Evolutionary conservation across 2,113 vertebrate genomes (phyloP).

Genomic region (Plecotus auritus): DNA sequence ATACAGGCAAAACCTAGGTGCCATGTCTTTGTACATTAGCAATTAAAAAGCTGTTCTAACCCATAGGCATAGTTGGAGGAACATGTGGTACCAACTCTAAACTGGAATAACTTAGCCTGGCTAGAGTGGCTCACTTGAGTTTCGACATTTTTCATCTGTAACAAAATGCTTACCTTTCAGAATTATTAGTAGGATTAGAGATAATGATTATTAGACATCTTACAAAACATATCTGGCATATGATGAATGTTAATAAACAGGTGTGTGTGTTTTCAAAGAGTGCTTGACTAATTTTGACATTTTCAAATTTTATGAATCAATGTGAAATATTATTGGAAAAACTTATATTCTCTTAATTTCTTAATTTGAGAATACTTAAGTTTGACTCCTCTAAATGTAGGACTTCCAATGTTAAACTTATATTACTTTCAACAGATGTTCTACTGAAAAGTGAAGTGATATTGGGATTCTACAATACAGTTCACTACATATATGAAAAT

Average conservation of each 20-base stretch:
- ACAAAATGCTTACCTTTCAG: not conserved
- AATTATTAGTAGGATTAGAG: not conserved
- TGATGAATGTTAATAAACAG: not conserved
- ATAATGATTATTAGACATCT: not conserved
- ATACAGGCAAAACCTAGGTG: not conserved
- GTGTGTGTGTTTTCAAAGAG: not conserved
- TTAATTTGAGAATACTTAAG: not conserved
- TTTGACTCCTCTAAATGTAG: not conserved
- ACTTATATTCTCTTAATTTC: slow-evolving; percentile 13
- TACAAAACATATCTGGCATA: not conserved
- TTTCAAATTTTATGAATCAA: not conserved
- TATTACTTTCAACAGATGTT: not conserved
- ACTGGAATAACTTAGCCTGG: not conserved
- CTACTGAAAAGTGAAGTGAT: not conserved
- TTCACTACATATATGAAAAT: not conserved
- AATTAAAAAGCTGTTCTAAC: not conserved
- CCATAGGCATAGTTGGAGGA: not conserved
- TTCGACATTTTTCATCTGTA: not conserved
- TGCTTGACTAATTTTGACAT: not conserved
- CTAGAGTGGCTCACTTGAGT: too few relatives aligned
- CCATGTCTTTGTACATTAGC: not conserved
- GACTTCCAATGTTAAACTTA: not conserved
- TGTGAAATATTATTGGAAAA: not conserved
- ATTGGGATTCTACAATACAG: not conserved
- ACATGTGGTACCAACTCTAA: not conserved